phyloP scores from a whole-genome alignment of 2,797 vertebrate genomes.

The Clamator glandarius region DNA sequence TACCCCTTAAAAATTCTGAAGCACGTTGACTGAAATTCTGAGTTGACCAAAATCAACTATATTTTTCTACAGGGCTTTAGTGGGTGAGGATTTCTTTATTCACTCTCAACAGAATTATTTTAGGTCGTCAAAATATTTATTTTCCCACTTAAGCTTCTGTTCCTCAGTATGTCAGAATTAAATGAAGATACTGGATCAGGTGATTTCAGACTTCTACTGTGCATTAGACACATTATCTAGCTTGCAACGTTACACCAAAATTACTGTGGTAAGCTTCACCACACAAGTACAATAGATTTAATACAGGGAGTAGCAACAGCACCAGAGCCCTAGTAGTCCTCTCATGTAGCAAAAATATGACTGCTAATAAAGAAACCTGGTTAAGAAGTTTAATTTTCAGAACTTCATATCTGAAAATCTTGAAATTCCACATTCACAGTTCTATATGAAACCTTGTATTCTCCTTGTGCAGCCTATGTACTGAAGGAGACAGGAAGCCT shows the following conservation, averaged over 20 bases:
- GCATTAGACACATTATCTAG: neutral
- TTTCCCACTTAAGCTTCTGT: neutral
- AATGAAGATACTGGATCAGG: neutral
- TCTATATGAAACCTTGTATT: neutral
- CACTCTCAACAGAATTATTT: neutral
- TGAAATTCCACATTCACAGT: neutral
- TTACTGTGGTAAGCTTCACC: neutral
- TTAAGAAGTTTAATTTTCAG: neutral
- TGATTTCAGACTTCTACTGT: neutral
- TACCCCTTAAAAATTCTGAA: neutral
- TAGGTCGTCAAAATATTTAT: neutral
- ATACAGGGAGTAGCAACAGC: neutral
- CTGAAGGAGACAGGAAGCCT: neutral
- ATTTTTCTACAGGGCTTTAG: neutral
- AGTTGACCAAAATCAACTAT: neutral
- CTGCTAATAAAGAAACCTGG: neutral
- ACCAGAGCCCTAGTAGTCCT: neutral
- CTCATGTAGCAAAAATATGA: neutral
- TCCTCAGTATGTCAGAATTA: neutral
- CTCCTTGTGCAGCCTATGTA: neutral
- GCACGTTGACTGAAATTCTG: neutral
- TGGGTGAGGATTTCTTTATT: neutral
- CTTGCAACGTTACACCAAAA: neutral
- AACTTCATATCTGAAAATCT: neutral
- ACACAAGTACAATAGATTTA: neutral